These are phyloP conservation scores for Chalcis sispes DNA, from an alignment of 2,888 invertebrate species.

Conservation along the genomic window DNA sequence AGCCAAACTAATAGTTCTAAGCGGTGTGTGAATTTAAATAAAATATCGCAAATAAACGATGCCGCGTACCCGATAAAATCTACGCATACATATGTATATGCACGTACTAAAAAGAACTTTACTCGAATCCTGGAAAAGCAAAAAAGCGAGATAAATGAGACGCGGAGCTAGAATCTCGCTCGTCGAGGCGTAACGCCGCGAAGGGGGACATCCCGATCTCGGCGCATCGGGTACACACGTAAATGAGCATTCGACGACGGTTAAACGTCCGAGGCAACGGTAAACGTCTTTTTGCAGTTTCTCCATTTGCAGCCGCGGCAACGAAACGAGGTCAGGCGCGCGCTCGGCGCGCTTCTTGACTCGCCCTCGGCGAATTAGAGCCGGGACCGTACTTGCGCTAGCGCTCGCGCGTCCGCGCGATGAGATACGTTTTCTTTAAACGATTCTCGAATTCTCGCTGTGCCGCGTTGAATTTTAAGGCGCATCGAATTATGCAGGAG, in stretches of 20 bases:
- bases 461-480: not conserved
- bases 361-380: no score
- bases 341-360: not conserved
- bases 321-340: no score
- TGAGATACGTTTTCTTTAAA: not conserved
- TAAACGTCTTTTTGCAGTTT: conserved; percentile 41
- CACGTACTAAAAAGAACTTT: no score
- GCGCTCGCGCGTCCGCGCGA: conserved; percentile 15
- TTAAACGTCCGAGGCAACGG: conserved; percentile 21
- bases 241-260: conserved; percentile 18
- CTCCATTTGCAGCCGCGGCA: conserved; percentile 32
- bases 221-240: no score
- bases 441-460: not conserved
- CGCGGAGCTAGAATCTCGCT: not conserved
- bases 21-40: no score
- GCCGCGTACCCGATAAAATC: not conserved
- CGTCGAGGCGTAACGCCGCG: not conserved
- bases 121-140: no score
- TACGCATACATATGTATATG: no score
- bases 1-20: no score
- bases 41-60: not conserved
- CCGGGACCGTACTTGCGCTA: no score
- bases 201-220: conserved; percentile 10
- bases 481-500: no score
- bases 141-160: not conserved